Conservation (phyloP, 2,888 invertebrate species). For the Eupithecia insigniata region DNA sequence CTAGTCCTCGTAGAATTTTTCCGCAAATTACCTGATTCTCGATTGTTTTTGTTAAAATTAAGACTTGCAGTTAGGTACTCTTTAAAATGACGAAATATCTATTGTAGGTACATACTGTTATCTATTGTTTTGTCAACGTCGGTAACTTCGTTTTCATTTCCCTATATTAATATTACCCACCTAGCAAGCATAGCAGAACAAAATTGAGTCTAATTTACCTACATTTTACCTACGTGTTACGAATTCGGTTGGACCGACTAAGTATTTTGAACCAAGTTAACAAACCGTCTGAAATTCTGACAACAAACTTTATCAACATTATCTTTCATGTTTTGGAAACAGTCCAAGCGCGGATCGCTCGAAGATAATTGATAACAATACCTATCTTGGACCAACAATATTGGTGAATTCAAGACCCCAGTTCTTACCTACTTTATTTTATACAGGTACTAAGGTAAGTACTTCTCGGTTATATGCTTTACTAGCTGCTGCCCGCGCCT, state of each 20-base stretch:
- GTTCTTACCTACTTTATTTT: too few relatives aligned
- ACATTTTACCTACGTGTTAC: not conserved
- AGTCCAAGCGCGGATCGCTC: not conserved
- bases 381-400: not conserved
- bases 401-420: not conserved
- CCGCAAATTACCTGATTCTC: not conserved
- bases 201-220: not conserved
- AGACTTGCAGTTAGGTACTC: too few relatives aligned
- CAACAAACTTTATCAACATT: not conserved
- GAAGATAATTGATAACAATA: not conserved
- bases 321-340: not conserved
- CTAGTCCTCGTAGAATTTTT: not conserved
- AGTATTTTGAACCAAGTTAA: not conserved
- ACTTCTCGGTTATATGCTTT: too few relatives aligned
- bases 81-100: too few relatives aligned
- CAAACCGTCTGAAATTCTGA: constrained; percentile 17
- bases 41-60: not conserved
- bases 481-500: too few relatives aligned
- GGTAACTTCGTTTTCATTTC: not conserved
- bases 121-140: not conserved
- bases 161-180: not conserved
- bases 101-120: too few relatives aligned
- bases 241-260: not conserved
- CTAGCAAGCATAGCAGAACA: not conserved
- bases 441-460: too few relatives aligned